A percentile compares a stretch with the other conserved stretches of the same genome.
phyloP scores from a whole-genome alignment of 2,797 vertebrate genomes.

The Ptychadena robeensis region DNA sequence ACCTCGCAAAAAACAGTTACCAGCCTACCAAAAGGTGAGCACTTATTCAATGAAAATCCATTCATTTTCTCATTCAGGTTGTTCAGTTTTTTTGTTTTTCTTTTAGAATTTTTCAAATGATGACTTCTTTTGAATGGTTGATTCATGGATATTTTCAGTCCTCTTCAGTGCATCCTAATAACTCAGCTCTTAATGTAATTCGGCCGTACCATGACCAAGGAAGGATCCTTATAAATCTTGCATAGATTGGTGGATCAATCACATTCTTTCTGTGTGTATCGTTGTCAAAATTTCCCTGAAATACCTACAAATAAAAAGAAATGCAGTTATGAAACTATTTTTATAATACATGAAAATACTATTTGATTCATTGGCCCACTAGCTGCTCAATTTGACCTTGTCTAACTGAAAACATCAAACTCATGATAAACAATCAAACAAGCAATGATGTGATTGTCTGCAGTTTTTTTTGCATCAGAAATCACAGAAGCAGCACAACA shows the following conservation, averaged over 20 bases:
- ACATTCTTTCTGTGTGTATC: constrained; percentile 98
- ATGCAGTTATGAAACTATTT: too few relatives aligned
- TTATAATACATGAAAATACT: too few relatives aligned
- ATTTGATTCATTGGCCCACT: too few relatives aligned
- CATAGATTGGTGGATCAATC: constrained; percentile 90
- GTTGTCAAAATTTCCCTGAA: constrained; percentile 98
- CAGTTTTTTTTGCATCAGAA: too few relatives aligned
- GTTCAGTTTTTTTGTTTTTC: constrained; percentile 78
- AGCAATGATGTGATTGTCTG: too few relatives aligned
- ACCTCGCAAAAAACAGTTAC: constrained; percentile 78
- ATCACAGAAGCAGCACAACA: too few relatives aligned
- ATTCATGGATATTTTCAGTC: constrained; percentile 75
- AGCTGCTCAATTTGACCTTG: not conserved
- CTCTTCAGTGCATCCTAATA: constrained; percentile 92
- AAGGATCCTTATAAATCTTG: constrained; percentile 89
- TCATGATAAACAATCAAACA: too few relatives aligned
- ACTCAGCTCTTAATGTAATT: constrained; percentile 93
- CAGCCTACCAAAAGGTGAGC: constrained; percentile 84
- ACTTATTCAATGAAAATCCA: constrained; percentile 81
- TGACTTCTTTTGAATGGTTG: constrained; percentile 64
- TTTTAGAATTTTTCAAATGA: constrained; percentile 22
- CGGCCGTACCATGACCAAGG: constrained; percentile 98
- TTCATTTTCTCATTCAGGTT: constrained; percentile 87
- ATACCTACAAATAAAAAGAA: constrained; percentile 79
- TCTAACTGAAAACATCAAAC: not conserved